phyloP scores from a whole-genome alignment of 1,140 invertebrate genomes.

The Colletes latitarsis region DNA sequence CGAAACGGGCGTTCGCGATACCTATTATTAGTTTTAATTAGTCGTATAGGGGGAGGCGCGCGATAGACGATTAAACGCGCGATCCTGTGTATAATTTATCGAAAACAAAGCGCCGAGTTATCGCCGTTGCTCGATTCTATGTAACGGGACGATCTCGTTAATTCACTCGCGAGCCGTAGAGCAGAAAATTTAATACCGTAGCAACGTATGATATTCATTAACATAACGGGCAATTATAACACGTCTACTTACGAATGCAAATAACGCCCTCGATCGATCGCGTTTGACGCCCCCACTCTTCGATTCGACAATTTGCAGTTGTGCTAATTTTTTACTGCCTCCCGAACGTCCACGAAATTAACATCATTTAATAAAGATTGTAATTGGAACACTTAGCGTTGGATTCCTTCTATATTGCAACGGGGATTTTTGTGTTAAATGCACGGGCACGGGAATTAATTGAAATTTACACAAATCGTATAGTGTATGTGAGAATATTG shows the following conservation, averaged over 20 bases:
- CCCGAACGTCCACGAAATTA: no score
- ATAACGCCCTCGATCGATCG: slow-evolving; percentile 1
- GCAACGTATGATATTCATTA: slow-evolving; percentile 35
- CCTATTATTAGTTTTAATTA: background rate
- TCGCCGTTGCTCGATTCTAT: background rate
- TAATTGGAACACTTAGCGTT: no score
- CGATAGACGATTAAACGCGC: background rate
- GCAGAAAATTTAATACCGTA: slow-evolving; percentile 20
- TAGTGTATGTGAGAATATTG: no score
- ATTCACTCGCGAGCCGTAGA: background rate
- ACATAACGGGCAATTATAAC: slow-evolving; percentile 26
- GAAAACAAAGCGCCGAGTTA: background rate
- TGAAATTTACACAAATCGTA: no score
- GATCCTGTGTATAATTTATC: background rate
- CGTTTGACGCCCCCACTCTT: no score
- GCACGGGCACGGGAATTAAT: no score
- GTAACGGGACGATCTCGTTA: slow-evolving; percentile 11
- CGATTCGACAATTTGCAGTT: no score
- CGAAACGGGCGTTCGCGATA: background rate
- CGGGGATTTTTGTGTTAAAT: no score
- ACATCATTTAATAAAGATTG: no score
- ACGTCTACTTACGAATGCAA: slow-evolving; percentile 24
- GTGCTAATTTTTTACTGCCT: no score
- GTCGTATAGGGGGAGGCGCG: background rate
- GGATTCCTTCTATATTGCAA: no score